Evolutionary conservation across 2,113 vertebrate species (phyloP), one percentile per base, ranked within the genome.

Genomic region (western clawed frog (Xenopus tropicalis)): DNA sequence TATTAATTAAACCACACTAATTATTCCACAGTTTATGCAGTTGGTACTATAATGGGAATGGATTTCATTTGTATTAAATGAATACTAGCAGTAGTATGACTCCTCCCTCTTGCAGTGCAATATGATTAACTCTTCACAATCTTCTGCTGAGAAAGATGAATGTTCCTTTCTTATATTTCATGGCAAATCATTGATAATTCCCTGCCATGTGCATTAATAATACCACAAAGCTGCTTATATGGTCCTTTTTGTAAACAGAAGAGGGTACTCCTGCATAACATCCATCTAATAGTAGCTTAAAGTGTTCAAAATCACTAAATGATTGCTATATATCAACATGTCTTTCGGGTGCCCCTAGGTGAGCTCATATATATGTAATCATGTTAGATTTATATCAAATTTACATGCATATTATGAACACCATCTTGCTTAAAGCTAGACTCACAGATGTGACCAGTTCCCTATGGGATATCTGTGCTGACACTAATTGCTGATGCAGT

Each of bases 311-410:
- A 65, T 46, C 12, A 16, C 20, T 63, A 69, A 63, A 76, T 61
- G 69, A 76, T 76, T 76, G 52, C 43, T 58, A 68, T 76, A 76
- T 48, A 75, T 76, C 48, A 69, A 69, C 12, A 5, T 76, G 66
- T 69, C 66, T 69, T 14, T 56, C 24, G 19, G 52, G 19, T 75
- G 66, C 66, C 52, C 59, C 66, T 19, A 54, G 62, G 22, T 69
- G 43, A 16, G 46, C 44, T 68, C 56, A 69, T 69, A 66, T 43
- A 76, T 76, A 14, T 54, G 52, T 76, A 76, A 76, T 69, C 66
- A 56, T 69, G 73, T 76, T 69, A 76, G 73, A 76, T 76, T 76
- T 76, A 69, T 76, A 69, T 69, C 73, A 21, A 64, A 76, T 76
- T 76, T 63, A 69, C 73, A 76, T 76, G 58, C 62, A 76, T 69